Conservation (phyloP, 2,888 invertebrate species). For the Mimas tiliae region DNA sequence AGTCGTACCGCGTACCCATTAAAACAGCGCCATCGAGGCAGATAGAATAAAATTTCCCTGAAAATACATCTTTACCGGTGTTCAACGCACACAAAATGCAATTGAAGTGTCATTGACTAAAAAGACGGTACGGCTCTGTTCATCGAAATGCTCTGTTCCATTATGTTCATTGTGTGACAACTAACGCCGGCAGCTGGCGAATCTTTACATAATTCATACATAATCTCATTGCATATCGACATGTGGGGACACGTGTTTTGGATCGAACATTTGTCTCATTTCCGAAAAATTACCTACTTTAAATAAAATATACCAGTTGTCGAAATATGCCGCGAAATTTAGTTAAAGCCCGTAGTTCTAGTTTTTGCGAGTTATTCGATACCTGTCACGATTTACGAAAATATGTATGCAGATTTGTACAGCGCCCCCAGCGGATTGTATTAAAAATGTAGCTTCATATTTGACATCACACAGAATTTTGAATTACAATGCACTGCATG, state of each 20-base stretch:
- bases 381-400: too few species aligned
- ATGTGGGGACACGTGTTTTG: conserved; percentile 75
- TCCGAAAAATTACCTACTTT: conserved; percentile 11
- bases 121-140: conserved; percentile 44
- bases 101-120: conserved; percentile 40
- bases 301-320: background rate
- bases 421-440: too few species aligned
- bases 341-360: background rate
- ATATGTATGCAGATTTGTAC: too few species aligned
- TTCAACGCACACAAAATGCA: conserved; percentile 34
- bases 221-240: conserved; percentile 76
- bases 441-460: too few species aligned
- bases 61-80: background rate
- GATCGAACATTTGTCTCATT: conserved; percentile 38
- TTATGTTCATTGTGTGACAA: conserved; percentile 55
- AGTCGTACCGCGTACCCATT: too few species aligned
- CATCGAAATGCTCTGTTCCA: conserved; percentile 46
- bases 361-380: too few species aligned
- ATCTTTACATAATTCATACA: conserved; percentile 80
- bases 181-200: conserved; percentile 54
- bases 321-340: background rate
- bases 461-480: too few species aligned
- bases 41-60: background rate
- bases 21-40: too few species aligned
- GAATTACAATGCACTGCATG: too few species aligned